Evolutionary conservation across 2,888 invertebrate species (phyloP), one percentile per base, ranked within the genome.

Genomic region (Noctua comes): DNA sequence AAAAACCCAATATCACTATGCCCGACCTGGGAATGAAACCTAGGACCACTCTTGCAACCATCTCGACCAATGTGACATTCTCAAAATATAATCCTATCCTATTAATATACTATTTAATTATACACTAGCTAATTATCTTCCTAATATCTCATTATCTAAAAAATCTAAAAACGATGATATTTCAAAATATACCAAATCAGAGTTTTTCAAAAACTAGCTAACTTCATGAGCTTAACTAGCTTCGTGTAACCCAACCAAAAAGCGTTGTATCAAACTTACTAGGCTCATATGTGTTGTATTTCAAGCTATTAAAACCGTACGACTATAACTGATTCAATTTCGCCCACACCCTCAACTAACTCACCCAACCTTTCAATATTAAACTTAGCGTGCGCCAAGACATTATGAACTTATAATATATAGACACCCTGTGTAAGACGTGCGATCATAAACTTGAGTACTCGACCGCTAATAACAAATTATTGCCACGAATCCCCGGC

Each of bases 381-480:
- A 7, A 73, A 36, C 13, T 0, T 68, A 40, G 13, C 46, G 59
- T 51, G 40, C 48, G 27, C 4, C 31, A 68, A 27, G 48, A 51
- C 27, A n/a, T 31, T 62, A 62, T 10, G 2, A 48, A 46, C 43
- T 62, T 54, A 54, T 18, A 64, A 80, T 71, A 46, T 51, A 68
- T 43, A 54, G 43, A 54, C 27, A 64, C 36, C n/a, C n/a, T 36
- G 11, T 70, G 3, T 43, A 80, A 72, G 43, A 54, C 46, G 36
- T 64, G 27, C 13, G 24, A 27, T 27, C 36, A 36, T 80, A 80
- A 78, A 72, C 54, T 24, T 13, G 27, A 80, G 54, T 57, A 46
- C 10, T 24, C 16, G 46, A 46, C 54, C 64, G 72, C 18, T 36
- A n/a, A 43, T 72, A 80, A 64, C 46, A 27, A 36, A 65, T 80